These are phyloP conservation scores for Nesometra sesokonis DNA, from an alignment of 35 echinoderm and acorn worm species.

Conservation along the genomic window DNA sequence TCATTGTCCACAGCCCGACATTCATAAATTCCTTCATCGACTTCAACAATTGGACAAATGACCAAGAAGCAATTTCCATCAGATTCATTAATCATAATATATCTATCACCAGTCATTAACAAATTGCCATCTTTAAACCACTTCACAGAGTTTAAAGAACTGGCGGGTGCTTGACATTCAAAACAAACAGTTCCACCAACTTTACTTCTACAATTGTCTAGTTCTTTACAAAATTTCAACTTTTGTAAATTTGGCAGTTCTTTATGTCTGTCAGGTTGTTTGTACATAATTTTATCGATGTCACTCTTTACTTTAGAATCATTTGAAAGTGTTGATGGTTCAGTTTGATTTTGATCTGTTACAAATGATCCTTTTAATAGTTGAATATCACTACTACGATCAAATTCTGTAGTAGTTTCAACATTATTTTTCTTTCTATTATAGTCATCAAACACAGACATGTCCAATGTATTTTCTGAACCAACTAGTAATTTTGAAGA, in stretches of 20 bases:
- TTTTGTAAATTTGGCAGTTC: not conserved
- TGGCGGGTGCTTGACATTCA: not conserved
- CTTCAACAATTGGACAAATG: not conserved
- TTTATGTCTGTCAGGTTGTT: not conserved
- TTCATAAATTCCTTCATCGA: conserved; percentile 1
- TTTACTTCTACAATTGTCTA: not conserved
- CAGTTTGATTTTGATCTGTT: too few species aligned
- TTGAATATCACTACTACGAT: too few species aligned
- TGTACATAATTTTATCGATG: not conserved
- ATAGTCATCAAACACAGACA: too few species aligned
- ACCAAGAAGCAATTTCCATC: conserved; percentile 12
- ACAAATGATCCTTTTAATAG: too few species aligned
- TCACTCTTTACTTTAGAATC: not conserved
- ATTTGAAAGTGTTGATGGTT: not conserved
- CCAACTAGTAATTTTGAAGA: too few species aligned
- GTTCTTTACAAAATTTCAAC: not conserved
- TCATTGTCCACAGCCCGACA: not conserved
- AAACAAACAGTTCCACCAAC: not conserved
- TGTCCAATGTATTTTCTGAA: too few species aligned
- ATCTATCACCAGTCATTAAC: not conserved
- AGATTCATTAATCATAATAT: not conserved
- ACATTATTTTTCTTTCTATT: too few species aligned
- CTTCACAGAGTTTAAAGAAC: not conserved
- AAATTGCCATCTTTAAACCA: not conserved
- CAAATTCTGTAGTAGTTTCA: too few species aligned